Evolutionary conservation across 1,140 invertebrate species (phyloP).

Genomic region (Diorhabda carinulata): DNA sequence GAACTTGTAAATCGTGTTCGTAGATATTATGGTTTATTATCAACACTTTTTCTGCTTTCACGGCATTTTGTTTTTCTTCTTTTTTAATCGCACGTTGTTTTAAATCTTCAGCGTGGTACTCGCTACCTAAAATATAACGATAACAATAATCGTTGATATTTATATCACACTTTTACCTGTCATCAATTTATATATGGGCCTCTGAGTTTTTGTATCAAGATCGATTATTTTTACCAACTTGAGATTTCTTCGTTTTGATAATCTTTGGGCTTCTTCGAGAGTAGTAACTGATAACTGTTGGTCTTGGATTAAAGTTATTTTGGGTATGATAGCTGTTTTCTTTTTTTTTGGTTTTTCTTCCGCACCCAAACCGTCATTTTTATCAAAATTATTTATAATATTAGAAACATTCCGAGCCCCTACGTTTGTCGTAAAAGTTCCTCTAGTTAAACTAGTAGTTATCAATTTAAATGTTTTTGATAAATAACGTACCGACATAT

Average conservation of each 20-base stretch:
- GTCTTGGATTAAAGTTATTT: slow-evolving; percentile 43
- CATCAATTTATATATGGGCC: slow-evolving; percentile 60
- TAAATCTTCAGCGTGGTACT: slow-evolving; percentile 43
- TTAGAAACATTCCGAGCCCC: neutral
- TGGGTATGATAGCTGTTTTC: slow-evolving; percentile 36
- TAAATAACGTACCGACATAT: neutral
- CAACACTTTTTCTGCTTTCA: slow-evolving; percentile 58
- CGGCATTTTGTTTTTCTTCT: slow-evolving; percentile 32
- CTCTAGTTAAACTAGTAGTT: neutral
- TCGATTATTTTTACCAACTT: slow-evolving; percentile 63
- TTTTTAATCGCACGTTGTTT: slow-evolving; percentile 45
- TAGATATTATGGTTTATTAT: slow-evolving; percentile 58
- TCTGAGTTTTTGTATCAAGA: slow-evolving; percentile 57
- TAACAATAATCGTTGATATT: neutral
- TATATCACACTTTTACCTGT: slow-evolving; percentile 23
- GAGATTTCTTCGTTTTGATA: slow-evolving; percentile 59
- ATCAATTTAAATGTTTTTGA: neutral
- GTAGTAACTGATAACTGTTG: slow-evolving; percentile 39
- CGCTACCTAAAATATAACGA: slow-evolving; percentile 11
- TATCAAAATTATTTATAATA: neutral
- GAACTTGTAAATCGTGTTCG: slow-evolving; percentile 60
- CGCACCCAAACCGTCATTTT: neutral
- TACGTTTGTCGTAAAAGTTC: neutral
- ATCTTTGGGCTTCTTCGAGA: slow-evolving; percentile 56
- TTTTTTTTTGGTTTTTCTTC: slow-evolving; percentile 29